Conservation (phyloP, 2,888 invertebrate species). For the Orchesella flavescens region DNA sequence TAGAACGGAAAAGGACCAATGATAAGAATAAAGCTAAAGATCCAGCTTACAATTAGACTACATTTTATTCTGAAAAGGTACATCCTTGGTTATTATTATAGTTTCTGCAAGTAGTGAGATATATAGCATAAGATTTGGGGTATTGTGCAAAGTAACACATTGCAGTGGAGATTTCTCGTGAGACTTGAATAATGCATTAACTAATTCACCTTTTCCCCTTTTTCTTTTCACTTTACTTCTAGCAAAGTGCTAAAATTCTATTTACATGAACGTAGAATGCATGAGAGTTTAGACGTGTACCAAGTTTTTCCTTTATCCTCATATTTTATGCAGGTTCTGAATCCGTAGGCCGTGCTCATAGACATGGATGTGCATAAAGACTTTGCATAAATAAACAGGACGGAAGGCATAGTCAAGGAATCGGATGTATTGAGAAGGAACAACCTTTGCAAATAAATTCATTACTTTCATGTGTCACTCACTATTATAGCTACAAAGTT, state of each 20-base stretch:
- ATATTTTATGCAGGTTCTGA: conserved; percentile 8
- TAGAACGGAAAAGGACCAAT: no score
- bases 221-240: neutral
- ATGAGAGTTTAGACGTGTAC: neutral
- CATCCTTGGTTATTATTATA: neutral
- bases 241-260: conserved; percentile 2
- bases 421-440: neutral
- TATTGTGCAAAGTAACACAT: neutral
- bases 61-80: neutral
- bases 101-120: neutral
- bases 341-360: no score
- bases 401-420: neutral
- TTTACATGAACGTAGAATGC: neutral
- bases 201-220: neutral
- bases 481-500: neutral
- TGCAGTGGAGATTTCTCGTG: neutral
- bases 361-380: neutral
- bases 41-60: no score
- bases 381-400: neutral
- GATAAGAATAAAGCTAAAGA: no score
- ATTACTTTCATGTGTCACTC: neutral
- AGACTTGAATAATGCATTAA: conserved; percentile 1
- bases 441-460: conserved; percentile 1
- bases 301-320: neutral
- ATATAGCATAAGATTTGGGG: neutral